These are phyloP conservation scores for Mirounga angustirostris DNA, from an alignment of 2,113 vertebrate genomes.

Conservation along the genomic window DNA sequence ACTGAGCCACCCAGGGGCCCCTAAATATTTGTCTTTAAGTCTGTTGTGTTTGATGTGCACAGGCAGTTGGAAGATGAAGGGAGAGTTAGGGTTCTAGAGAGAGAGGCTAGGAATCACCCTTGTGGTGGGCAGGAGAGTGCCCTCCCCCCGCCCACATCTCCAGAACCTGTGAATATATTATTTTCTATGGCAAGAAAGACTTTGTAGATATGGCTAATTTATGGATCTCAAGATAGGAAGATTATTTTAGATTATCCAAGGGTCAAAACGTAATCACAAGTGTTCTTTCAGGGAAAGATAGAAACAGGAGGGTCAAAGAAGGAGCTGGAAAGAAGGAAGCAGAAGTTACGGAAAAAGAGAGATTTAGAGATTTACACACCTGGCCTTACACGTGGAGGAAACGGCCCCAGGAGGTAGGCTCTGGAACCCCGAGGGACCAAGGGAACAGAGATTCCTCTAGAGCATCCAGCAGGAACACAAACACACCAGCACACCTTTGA, in stretches of 20 bases:
- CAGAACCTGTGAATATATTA: neutral
- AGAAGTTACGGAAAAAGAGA: neutral
- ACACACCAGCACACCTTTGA: neutral
- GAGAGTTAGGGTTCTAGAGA: neutral
- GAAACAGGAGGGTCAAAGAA: neutral
- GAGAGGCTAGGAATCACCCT: neutral
- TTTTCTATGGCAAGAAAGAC: neutral
- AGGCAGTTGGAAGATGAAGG: neutral
- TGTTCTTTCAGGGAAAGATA: neutral
- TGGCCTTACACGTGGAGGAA: neutral
- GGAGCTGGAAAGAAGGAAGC: neutral
- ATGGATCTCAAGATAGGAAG: neutral
- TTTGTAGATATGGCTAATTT: neutral
- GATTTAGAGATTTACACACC: neutral
- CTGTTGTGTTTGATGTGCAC: neutral
- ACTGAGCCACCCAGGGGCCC: too few relatives aligned
- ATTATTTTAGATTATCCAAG: neutral
- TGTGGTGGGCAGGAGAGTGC: neutral
- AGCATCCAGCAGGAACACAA: neutral
- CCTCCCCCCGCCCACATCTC: neutral
- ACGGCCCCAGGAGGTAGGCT: fast-evolving
- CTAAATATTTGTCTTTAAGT: neutral
- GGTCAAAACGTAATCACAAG: neutral
- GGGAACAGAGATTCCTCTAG: neutral
- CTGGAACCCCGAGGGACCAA: neutral